A percentile compares a stretch with the other conserved stretches of the same genome.
These are phyloP conservation scores for Pterois miles DNA, from an alignment of 2,797 vertebrate genomes.

Conservation along the genomic window DNA sequence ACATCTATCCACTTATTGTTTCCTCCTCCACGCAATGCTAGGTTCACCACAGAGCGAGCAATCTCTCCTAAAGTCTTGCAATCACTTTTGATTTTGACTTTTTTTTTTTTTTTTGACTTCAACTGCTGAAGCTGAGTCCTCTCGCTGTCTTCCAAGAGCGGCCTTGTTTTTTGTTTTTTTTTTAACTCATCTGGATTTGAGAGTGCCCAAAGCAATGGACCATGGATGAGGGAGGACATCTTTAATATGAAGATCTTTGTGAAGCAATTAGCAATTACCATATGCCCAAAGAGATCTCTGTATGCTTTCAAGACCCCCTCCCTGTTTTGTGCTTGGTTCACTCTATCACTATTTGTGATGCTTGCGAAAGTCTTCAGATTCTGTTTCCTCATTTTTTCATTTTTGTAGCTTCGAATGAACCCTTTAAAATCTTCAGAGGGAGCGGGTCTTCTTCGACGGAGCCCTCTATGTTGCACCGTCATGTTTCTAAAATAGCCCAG, in stretches of 20 bases:
- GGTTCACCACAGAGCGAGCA: background rate
- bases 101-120: too few species aligned
- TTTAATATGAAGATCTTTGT: background rate
- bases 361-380: background rate
- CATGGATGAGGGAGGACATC: background rate
- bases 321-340: background rate
- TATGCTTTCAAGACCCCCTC: background rate
- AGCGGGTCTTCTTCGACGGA: background rate
- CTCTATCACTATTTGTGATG: background rate
- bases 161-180: too few species aligned
- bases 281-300: background rate
- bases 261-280: background rate
- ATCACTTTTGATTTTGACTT: too few species aligned
- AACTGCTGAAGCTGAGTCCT: background rate
- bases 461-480: accelerated
- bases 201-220: background rate
- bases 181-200: too few species aligned
- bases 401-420: background rate
- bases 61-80: background rate
- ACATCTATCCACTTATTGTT: background rate
- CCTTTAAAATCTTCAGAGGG: background rate
- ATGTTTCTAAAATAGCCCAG: background rate
- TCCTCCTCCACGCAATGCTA: background rate
- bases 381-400: too few species aligned
- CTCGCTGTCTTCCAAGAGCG: background rate